phyloP scores from a whole-genome alignment of 2,797 vertebrate species.

The Ctenopoma kingsleyae region DNA sequence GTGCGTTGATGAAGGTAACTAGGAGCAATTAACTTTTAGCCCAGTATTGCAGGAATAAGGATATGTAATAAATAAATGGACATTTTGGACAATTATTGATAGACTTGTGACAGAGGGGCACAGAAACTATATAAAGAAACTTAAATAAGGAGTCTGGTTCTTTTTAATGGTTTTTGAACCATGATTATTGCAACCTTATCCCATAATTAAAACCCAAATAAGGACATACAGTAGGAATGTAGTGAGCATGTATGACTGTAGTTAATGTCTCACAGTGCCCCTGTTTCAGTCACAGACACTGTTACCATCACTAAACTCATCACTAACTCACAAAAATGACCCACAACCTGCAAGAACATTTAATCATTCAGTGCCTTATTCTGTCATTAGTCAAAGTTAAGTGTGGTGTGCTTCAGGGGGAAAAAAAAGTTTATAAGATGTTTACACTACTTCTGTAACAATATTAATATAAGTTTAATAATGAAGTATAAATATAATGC shows the following conservation, averaged over 20 bases:
- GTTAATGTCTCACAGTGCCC: neutral
- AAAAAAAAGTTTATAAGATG: constrained; percentile 32
- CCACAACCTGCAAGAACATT: neutral
- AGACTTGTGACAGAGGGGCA: constrained; percentile 23
- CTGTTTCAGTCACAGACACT: neutral
- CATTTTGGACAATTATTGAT: constrained; percentile 9
- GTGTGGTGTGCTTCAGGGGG: constrained; percentile 25
- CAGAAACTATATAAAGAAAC: constrained; percentile 15
- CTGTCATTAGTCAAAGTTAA: constrained; percentile 9
- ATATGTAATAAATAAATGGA: constrained; percentile 7
- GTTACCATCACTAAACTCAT: neutral
- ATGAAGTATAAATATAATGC: constrained; percentile 61
- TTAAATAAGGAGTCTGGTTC: constrained; percentile 7
- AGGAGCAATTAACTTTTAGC: constrained; percentile 25
- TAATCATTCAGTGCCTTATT: neutral
- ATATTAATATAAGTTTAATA: constrained; percentile 51
- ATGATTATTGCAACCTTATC: constrained; percentile 5
- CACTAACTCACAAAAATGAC: neutral
- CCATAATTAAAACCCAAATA: constrained; percentile 14
- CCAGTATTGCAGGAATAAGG: constrained; percentile 12
- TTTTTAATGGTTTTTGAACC: constrained; percentile 33
- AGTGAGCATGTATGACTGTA: constrained; percentile 24
- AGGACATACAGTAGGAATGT: neutral
- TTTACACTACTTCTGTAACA: constrained; percentile 51
- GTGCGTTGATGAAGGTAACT: constrained; percentile 33